These are phyloP conservation scores for Pipra filicauda DNA, from an alignment of 2,113 vertebrate genomes.

Conservation along the genomic window DNA sequence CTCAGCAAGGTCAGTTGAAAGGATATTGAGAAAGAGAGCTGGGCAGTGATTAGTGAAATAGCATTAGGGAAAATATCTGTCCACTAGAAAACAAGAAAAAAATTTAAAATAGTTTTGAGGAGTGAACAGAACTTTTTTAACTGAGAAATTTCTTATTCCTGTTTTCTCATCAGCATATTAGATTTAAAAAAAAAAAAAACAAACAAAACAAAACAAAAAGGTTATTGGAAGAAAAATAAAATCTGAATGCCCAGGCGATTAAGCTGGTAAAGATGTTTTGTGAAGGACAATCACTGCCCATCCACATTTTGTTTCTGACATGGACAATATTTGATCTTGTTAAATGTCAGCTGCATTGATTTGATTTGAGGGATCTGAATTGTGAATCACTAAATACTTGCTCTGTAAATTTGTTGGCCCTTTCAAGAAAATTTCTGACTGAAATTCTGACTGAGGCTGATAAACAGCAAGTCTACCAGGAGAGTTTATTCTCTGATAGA, in stretches of 20 bases:
- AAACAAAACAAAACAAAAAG: not conserved
- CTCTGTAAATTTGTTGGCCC: constrained; percentile 34
- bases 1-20: not conserved
- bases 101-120: not conserved
- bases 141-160: not conserved
- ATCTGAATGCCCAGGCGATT: not conserved
- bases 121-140: not conserved
- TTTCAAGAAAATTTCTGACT: constrained; percentile 45
- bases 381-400: constrained; percentile 57
- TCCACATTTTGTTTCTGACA: not conserved
- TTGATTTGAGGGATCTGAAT: constrained; percentile 5
- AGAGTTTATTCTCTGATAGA: constrained; percentile 65
- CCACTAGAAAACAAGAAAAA: not conserved
- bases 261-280: not conserved
- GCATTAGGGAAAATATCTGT: not conserved
- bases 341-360: constrained; percentile 44
- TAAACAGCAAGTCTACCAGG: not conserved
- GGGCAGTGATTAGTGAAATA: not conserved
- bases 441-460: constrained; percentile 11
- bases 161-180: not conserved
- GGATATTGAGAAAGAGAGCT: not conserved
- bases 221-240: not conserved
- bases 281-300: not conserved
- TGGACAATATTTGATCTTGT: constrained; percentile 21
- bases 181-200: not conserved